Evolutionary conservation across 2,113 vertebrate species (phyloP), one percentile per base, ranked within the genome.

Genomic region (Actinemys pallida): DNA sequence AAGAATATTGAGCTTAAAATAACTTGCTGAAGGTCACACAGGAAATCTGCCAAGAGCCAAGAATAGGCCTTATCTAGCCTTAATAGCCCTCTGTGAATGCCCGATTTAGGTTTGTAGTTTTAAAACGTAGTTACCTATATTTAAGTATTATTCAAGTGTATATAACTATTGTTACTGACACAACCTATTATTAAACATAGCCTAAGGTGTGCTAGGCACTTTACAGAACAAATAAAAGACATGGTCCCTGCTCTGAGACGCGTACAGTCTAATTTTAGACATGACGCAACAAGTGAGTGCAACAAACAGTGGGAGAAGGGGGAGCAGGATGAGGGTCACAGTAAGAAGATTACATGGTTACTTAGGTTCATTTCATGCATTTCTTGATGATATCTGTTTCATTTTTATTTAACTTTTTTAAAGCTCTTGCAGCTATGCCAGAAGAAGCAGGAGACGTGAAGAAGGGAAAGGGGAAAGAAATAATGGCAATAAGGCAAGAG

Each of bases 211-310:
- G 25, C 42, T 62, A 49, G 2, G 86, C 49, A 56, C 52, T 89
- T 92, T 31, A 82, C 25, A 89, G 91, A 88, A 69, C 14, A 93
- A 86, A 45, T 93, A 83, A 35, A 69, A 95, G 49, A 69, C 10
- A 2, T 47, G 1, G 6, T 72, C 92, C 85, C 59, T 86, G 20
- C 52, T 31, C 86, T 81, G 20, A 86, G 81, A 90, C 89, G 35
- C 3, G 52, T 39, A 24, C 39, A 89, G 56, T 57, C 54, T 94
- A 42, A 89, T 94, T 96, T 96, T 95, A 94, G 81, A 62, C 16
- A 52, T 86, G 69, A 50, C 45, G 89, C 75, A 95, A 91, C 20
- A 82, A 95, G 62, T 62, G 53, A 93, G 31, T 11, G 10, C 42
- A 92, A 80, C 54, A 86, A 94, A 86, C 59, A 69, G 1, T 76